Conservation (phyloP, 2,113 vertebrate species). For the Neotoma lepida region DNA sequence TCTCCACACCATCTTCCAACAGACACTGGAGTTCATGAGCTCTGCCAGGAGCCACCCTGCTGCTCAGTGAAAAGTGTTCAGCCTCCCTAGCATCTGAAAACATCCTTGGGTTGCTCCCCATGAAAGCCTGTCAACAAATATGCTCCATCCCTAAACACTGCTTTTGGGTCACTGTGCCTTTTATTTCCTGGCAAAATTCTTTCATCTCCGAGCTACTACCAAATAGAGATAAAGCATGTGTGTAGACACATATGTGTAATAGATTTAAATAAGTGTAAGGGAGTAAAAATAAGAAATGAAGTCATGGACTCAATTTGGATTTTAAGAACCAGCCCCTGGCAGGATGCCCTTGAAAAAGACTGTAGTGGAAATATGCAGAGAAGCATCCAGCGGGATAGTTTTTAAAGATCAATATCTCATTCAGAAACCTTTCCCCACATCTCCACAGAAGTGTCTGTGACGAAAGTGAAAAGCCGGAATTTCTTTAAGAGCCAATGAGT, state of each 20-base stretch:
- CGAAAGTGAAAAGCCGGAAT: not conserved
- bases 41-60: not conserved
- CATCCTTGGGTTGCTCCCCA: not conserved
- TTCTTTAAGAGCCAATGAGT: not conserved
- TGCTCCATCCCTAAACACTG: not conserved
- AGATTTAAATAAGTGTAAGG: not conserved
- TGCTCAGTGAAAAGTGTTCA: no score
- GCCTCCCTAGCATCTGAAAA: not conserved
- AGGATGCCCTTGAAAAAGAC: constrained; percentile 13
- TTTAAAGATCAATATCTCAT: not conserved
- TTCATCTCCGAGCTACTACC: not conserved
- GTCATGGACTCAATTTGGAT: not conserved
- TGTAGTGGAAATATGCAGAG: not conserved
- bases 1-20: not conserved
- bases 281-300: not conserved
- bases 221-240: not conserved
- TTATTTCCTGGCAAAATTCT: not conserved
- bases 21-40: not conserved
- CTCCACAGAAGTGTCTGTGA: not conserved
- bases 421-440: constrained; percentile 32
- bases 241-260: not conserved
- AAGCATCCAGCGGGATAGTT: not conserved
- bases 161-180: not conserved
- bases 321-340: constrained; percentile 21
- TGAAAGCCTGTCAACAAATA: not conserved